Evolutionary conservation across 2,797 vertebrate species (phyloP).

Genomic region (Acanthornis magna): DNA sequence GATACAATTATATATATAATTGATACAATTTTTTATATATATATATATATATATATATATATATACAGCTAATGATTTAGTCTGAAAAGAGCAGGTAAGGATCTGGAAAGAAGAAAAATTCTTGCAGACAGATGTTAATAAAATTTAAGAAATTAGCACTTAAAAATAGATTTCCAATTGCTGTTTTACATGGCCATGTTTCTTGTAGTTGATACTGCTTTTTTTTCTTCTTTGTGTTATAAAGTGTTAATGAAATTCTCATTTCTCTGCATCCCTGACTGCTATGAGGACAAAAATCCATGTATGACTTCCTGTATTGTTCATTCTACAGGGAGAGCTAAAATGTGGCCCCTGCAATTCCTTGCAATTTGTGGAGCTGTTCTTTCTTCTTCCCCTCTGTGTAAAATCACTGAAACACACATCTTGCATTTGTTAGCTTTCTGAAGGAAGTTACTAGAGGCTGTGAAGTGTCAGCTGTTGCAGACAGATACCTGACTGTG

Average conservation of each 20-base stretch:
- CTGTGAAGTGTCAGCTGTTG: neutral
- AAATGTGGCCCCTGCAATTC: neutral
- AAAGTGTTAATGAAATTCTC: neutral
- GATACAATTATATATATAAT: too few species aligned
- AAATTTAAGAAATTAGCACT: neutral
- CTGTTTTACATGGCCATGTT: neutral
- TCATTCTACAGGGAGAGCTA: neutral
- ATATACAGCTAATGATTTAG: neutral
- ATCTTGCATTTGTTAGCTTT: neutral
- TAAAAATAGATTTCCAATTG: neutral
- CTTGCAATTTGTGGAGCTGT: neutral
- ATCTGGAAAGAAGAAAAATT: neutral
- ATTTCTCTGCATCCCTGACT: neutral
- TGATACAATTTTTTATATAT: too few species aligned
- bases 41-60: too few species aligned
- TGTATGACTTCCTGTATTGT: neutral
- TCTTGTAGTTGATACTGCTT: neutral
- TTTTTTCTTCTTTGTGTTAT: neutral
- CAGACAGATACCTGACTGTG: neutral
- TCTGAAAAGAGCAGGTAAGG: neutral
- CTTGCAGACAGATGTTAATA: neutral
- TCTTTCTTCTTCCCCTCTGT: neutral
- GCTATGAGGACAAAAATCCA: neutral
- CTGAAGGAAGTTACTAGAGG: neutral
- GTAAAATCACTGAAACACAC: neutral